phyloP scores from a whole-genome alignment of 1,140 invertebrate genomes.

The Tetraneura akinire region DNA sequence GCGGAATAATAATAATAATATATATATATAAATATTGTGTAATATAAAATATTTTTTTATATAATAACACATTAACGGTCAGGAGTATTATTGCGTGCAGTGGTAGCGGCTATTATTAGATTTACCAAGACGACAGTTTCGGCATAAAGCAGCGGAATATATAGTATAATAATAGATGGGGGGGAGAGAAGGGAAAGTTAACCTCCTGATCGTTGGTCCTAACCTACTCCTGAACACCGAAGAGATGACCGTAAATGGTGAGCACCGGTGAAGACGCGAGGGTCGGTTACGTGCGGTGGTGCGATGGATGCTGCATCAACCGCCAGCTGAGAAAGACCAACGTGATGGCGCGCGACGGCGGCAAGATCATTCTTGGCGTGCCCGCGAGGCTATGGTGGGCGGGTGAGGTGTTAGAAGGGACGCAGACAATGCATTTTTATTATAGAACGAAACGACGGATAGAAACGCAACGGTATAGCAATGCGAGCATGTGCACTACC shows the following conservation, averaged over 20 bases:
- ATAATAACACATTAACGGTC: neutral
- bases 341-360: too few relatives aligned
- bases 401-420: neutral
- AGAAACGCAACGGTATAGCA: neutral
- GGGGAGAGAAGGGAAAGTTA: neutral
- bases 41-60: neutral
- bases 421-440: neutral
- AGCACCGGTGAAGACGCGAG: neutral
- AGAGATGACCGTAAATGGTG: slow-evolving; percentile 40
- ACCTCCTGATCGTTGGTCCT: neutral
- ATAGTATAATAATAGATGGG: neutral
- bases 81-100: neutral
- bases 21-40: too few relatives aligned
- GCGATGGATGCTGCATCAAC: neutral
- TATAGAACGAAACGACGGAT: slow-evolving; percentile 24
- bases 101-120: slow-evolving; percentile 1
- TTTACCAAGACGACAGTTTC: neutral
- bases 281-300: slow-evolving; percentile 4
- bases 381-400: too few relatives aligned
- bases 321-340: slow-evolving; percentile 15
- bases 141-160: neutral
- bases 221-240: neutral
- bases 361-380: neutral
- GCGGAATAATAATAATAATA: neutral
- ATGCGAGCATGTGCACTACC: neutral